Percentiles rank a stretch among this genome's conserved stretches.
Evolutionary conservation across 2,113 vertebrate species (phyloP).

Genomic region (Ptilorrhoa leucosticta): DNA sequence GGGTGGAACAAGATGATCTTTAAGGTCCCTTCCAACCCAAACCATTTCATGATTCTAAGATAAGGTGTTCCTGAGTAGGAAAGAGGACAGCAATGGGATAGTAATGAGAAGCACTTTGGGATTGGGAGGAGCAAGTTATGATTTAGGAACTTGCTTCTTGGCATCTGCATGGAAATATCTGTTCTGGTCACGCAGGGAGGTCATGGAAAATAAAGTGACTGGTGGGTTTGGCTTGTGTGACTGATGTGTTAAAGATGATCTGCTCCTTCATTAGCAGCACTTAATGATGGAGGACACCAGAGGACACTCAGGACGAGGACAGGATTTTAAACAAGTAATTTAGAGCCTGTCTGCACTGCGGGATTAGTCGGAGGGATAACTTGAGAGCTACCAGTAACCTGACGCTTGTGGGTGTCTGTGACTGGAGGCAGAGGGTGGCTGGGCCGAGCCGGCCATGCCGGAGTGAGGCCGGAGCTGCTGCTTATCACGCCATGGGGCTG

Average conservation of each 20-base stretch:
- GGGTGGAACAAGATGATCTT: not conserved
- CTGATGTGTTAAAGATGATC: slow-evolving; percentile 31
- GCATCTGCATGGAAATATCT: not conserved
- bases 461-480: not conserved
- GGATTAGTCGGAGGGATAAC: not conserved
- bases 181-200: not conserved
- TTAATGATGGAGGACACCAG: not conserved
- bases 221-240: slow-evolving; percentile 11
- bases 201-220: not conserved
- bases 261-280: slow-evolving; percentile 26
- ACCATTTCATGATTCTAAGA: not conserved
- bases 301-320: not conserved
- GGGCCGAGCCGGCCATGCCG: not conserved
- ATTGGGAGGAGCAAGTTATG: not conserved
- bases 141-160: not conserved
- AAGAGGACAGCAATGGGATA: not conserved
- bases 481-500: not conserved
- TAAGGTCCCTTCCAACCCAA: not conserved
- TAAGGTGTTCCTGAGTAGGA: not conserved
- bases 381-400: not conserved
- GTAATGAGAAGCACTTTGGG: not conserved
- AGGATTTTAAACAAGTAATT: slow-evolving; percentile 30
- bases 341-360: not conserved
- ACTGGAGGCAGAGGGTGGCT: not conserved
- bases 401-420: not conserved